Base-by-base conservation (phyloP, 2,113 vertebrate genomes). In the Parus major region DNA sequence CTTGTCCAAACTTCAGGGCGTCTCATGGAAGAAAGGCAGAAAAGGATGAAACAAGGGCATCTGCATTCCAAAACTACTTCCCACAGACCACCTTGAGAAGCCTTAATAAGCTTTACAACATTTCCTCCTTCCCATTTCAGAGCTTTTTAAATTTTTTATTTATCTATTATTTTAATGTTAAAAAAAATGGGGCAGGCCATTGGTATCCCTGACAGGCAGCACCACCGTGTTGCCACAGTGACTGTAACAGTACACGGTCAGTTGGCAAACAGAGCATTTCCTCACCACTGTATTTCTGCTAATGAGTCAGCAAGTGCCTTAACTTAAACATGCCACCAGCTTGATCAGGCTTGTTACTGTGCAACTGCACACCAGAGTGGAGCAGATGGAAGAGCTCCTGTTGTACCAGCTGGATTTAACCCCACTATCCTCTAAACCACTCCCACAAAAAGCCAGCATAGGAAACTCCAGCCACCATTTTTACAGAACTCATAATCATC, bases 231-330 rank as follows among this genome's bases (percentile, higher is more conserved):
- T 90, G 50, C 68, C 64, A 76, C 53, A 76, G 68, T 55, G 81
- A 64, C 56, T 77, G n/a, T 29, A 57, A 60, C 39, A 31, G 31
- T 2, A 63, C 46, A 14, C 0, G 2, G n/a, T 12, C 70, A 47
- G 19, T 7, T 61, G 71, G 85, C 86, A 82, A 61, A 55, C 84
- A 49, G 44, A 70, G 82, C 39, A 73, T 77, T 96, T 82, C 92
- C 84, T 86, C 84, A 44, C 64, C 55, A 41, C 64, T 85, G 75
- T 35, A 79, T 59, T 82, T 59, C 87, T 83, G 75, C 90, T 65
- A 84, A 61, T 73, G 94, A 97, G 87, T 90, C 93, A 92, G 89
- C 53, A 64, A 90, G 53, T 79, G 53, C 70, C 88, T 52, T 46
- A 47, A 75, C 46, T 66, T 76, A 56, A 91, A 33, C 41, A 41